A percentile compares a stretch with the other conserved stretches of the same genome.
Evolutionary conservation across 2,797 vertebrate species (phyloP).

Genomic region (Eulemur mongoz): DNA sequence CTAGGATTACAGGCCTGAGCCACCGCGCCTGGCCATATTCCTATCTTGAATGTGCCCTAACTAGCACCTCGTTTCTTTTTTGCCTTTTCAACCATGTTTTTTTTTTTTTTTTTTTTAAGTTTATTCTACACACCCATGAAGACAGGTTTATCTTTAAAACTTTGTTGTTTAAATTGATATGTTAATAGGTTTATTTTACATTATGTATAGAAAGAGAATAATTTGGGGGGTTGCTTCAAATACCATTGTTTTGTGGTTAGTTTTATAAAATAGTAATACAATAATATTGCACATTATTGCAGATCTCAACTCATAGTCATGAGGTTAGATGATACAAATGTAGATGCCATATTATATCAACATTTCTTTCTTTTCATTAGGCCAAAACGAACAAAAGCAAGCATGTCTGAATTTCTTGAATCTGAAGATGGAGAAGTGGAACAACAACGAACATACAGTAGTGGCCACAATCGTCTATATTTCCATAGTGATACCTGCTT

Average conservation of each 20-base stretch:
- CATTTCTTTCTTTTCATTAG: slow-evolving; percentile 80
- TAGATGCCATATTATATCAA: background rate
- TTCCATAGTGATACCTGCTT: slow-evolving; percentile 99
- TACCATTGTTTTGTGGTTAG: background rate
- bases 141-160: background rate
- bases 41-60: background rate
- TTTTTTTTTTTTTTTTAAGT: background rate
- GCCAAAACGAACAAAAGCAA: slow-evolving; percentile 97
- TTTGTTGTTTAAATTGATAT: background rate
- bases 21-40: background rate
- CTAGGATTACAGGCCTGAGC: too few species aligned
- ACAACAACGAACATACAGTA: slow-evolving; percentile 97
- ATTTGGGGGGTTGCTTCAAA: background rate
- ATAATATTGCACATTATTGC: background rate
- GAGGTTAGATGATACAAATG: background rate
- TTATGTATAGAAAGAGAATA: background rate
- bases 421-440: slow-evolving; percentile 97
- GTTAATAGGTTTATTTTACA: background rate
- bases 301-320: background rate
- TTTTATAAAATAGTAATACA: background rate
- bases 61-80: background rate
- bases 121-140: background rate
- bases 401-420: slow-evolving; percentile 98
- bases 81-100: background rate
- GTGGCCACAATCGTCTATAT: slow-evolving; percentile 98